Evolutionary conservation across 2,797 vertebrate species (phyloP).

Genomic region (Furcifer pardalis): DNA sequence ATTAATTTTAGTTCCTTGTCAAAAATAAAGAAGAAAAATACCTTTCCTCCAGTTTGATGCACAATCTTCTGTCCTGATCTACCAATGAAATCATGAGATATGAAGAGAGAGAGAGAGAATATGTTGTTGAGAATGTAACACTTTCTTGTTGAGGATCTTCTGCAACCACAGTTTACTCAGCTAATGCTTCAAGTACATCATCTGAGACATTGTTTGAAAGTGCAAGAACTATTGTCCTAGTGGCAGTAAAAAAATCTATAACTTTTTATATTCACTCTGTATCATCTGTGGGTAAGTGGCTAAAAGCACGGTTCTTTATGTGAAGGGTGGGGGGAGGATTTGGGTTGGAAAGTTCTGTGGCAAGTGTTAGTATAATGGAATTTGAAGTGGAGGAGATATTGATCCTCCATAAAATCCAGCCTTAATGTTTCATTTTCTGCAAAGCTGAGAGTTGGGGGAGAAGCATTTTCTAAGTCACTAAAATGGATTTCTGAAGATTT

Average conservation of each 20-base stretch:
- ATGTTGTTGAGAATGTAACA: conserved; percentile 12
- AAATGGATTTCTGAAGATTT: conserved; percentile 4
- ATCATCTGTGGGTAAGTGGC: conserved; percentile 43
- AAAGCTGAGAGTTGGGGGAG: conserved; percentile 15
- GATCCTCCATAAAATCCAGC: conserved; percentile 50
- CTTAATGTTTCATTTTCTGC: conserved; percentile 48
- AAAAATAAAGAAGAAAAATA: background rate
- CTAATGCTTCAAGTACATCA: conserved; percentile 30
- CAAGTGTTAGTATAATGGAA: conserved; percentile 47
- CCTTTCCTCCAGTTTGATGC: background rate
- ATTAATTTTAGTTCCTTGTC: background rate
- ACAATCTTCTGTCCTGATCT: background rate
- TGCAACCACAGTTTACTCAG: conserved; percentile 32
- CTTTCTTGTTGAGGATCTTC: background rate
- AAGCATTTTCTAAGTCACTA: background rate
- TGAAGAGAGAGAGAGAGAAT: background rate
- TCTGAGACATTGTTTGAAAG: conserved; percentile 48
- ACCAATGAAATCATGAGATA: background rate
- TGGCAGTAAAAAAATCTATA: conserved; percentile 21
- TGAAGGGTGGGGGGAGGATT: conserved; percentile 40
- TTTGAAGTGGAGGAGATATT: conserved; percentile 59
- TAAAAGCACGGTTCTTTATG: conserved; percentile 33
- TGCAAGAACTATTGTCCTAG: conserved; percentile 38
- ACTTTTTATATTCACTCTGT: conserved; percentile 53
- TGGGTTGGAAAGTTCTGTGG: conserved; percentile 44